A percentile compares a stretch with the other conserved stretches of the same genome.
Evolutionary conservation across 1,140 invertebrate species (phyloP).

Genomic region (Aethina tumida): DNA sequence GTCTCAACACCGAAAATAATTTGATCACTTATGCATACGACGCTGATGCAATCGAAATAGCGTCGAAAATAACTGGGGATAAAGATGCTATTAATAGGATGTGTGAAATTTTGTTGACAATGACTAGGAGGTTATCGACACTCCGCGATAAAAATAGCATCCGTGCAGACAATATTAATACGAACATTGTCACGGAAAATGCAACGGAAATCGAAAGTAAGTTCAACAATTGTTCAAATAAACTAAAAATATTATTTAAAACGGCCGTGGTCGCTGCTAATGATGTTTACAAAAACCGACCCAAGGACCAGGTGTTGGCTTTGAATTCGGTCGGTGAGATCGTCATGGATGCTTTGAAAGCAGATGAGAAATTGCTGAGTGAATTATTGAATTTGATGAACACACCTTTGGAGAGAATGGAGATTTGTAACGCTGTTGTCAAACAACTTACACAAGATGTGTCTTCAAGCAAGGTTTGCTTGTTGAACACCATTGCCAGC

Average conservation of each 20-base stretch:
- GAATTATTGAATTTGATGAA: conserved; percentile 29
- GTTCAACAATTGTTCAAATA: conserved; percentile 22
- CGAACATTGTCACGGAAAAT: conserved; percentile 16
- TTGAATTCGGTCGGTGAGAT: conserved; percentile 27
- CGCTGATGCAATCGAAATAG: conserved; percentile 27
- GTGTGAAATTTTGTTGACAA: conserved; percentile 31
- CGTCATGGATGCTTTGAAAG: conserved; percentile 20
- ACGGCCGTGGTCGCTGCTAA: conserved; percentile 31
- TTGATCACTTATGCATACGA: conserved; percentile 28
- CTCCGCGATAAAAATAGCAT: conserved; percentile 32
- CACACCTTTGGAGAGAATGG: conserved; percentile 25
- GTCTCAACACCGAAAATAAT: conserved; percentile 24
- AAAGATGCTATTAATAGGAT: conserved; percentile 29
- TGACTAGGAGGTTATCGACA: conserved; percentile 27
- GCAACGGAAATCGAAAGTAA: conserved; percentile 24
- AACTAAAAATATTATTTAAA: conserved; percentile 31
- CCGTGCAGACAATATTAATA: conserved; percentile 30
- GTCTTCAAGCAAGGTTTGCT: conserved; percentile 24
- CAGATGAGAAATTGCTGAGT: conserved; percentile 19
- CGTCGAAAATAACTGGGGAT: conserved; percentile 27
- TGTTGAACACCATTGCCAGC: conserved; percentile 19
- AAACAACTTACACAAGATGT: conserved; percentile 29
- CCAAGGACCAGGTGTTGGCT: conserved; percentile 31
- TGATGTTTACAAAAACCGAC: conserved; percentile 32
- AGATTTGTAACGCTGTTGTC: conserved; percentile 25